Conservation (phyloP, 1,140 invertebrate species). For the Drosophila virilis region DNA sequence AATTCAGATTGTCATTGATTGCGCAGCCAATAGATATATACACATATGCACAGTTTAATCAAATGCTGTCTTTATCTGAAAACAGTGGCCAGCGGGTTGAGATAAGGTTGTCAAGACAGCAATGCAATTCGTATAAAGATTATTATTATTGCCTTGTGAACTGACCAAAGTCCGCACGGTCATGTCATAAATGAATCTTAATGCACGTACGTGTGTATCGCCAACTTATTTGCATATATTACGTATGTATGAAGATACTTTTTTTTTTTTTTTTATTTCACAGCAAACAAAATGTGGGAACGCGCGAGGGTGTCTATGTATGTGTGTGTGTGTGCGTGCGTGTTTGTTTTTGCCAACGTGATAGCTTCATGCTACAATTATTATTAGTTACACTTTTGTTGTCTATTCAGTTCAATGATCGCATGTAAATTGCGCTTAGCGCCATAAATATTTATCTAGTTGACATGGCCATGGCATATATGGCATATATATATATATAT, state of each 20-base stretch:
- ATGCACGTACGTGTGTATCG: conserved; percentile 5
- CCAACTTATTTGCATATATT: conserved; percentile 35
- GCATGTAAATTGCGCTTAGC: neutral
- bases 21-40: neutral
- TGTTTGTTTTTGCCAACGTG: conserved; percentile 27
- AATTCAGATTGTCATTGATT: neutral
- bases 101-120: conserved; percentile 9
- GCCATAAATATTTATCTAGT: neutral
- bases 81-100: no score
- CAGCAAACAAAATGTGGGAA: conserved; percentile 14
- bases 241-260: conserved; percentile 38
- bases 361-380: conserved; percentile 21
- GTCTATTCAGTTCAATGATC: conserved; percentile 31
- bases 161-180: conserved; percentile 39
- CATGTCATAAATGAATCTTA: conserved; percentile 16
- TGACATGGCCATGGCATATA: neutral
- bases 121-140: conserved; percentile 25
- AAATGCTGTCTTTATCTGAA: neutral
- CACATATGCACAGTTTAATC: neutral
- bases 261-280: conserved; percentile 12
- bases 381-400: conserved; percentile 32
- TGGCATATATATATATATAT: neutral
- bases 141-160: conserved; percentile 22
- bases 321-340: neutral
- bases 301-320: conserved; percentile 2